phyloP scores from a whole-genome alignment of 2,888 invertebrate genomes.

The Pollenia labialis region DNA sequence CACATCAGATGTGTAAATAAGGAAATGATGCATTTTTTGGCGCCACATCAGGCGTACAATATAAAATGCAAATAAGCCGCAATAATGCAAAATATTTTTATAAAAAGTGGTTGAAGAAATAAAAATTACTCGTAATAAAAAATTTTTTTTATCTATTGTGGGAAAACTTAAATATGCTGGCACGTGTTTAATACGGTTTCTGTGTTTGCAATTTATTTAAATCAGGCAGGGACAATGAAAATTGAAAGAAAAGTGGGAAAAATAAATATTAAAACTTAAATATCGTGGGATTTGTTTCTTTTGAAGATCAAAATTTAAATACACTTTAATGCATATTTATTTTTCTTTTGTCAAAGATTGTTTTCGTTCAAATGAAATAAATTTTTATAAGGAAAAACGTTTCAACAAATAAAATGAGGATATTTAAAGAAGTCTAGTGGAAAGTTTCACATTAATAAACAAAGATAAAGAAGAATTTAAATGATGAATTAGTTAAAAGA shows the following conservation, averaged over 20 bases:
- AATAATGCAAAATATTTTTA: constrained; percentile 43
- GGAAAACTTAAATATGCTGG: constrained; percentile 26
- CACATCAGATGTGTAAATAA: constrained; percentile 18
- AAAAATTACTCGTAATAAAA: background rate
- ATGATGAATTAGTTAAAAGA: too few relatives aligned
- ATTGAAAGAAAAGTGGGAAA: background rate
- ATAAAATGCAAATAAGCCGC: constrained; percentile 63
- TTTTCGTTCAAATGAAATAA: too few relatives aligned
- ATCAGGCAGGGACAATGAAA: background rate
- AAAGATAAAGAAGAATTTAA: too few relatives aligned
- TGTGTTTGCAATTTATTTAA: constrained; percentile 30
- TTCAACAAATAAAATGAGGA: too few relatives aligned
- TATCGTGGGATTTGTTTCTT: too few relatives aligned
- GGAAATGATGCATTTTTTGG: constrained; percentile 23
- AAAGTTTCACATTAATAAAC: too few relatives aligned
- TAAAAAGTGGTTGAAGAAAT: background rate
- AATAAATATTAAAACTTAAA: too few relatives aligned
- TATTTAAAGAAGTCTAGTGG: too few relatives aligned
- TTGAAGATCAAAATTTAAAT: too few relatives aligned
- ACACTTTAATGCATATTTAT: too few relatives aligned
- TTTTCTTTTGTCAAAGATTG: too few relatives aligned
- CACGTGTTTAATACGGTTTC: constrained; percentile 24
- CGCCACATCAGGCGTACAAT: constrained; percentile 51
- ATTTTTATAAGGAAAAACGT: too few relatives aligned
- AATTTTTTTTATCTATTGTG: background rate